Evolutionary conservation across 2,113 vertebrate species (phyloP), one percentile per base, ranked within the genome.

Genomic region (Oryzias curvinotus): DNA sequence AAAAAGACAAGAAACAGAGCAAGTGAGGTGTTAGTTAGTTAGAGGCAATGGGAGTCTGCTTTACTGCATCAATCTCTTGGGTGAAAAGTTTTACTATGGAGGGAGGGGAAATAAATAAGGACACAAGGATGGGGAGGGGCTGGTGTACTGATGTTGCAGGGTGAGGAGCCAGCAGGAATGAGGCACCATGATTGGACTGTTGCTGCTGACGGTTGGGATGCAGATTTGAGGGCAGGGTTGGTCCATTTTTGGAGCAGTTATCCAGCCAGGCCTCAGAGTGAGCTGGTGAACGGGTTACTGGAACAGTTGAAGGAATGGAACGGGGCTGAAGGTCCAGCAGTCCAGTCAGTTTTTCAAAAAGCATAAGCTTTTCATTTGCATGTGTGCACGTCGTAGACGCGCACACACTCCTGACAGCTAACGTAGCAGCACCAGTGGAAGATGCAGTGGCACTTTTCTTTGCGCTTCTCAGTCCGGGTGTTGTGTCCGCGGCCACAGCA

Each of bases 391-490:
- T 99, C 97, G 1, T 98, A 99, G 71, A 97, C 91, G 0, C 97
- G 93, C 57, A 93, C 64, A 14, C 97, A 99, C 91, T 99, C 97
- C 88, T 99, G 96, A 82, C 97, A 98, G 90, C 96, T 98, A 69
- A 99, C 97, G 0, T 98, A 99, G 90, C 97, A 99, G 91, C 97
- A 99, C 97, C 97, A 99, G 92, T 98, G 97, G 92, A 99, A 99
- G 91, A 98, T 95, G 89, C 97, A 99, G 91, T 98, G 96, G 57
- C 97, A 98, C 48, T 98, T 99, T 91, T 99, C 97, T 61, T 98
- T 98, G 73, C 97, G 93, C 19, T 95, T 96, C 92, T 99, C 97
- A 85, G 97, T 99, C 89, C 97, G 90, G 51, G 97, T 98, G 92
- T 98, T 99, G 92, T 98, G 96, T 57, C 97, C 97, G 0, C 97